Conservation (phyloP, 2,113 vertebrate genomes). For the Polyodon spathula region DNA sequence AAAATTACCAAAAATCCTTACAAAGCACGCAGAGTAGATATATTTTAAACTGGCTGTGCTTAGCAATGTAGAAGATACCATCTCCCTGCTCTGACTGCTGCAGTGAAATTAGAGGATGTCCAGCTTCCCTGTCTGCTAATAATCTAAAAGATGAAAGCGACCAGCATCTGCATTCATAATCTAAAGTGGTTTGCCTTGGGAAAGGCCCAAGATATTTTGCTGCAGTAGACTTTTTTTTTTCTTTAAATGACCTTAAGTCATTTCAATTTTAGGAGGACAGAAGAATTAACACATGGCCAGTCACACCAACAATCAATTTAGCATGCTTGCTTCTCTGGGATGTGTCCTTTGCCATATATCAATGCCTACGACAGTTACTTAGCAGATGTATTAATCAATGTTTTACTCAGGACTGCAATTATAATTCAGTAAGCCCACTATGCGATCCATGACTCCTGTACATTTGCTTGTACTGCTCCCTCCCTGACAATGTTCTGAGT, state of each 20-base stretch:
- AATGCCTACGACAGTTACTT: conserved; percentile 15
- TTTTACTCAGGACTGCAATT: neutral
- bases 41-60: conserved; percentile 49
- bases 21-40: conserved; percentile 61
- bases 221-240: conserved; percentile 18
- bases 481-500: too few relatives aligned
- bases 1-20: conserved; percentile 54
- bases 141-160: conserved; percentile 5
- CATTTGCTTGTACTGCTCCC: neutral
- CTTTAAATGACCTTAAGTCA: neutral
- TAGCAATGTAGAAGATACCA: conserved; percentile 53
- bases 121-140: conserved; percentile 3
- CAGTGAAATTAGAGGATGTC: conserved; percentile 16
- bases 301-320: conserved; percentile 40
- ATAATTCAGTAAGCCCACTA: neutral
- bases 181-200: neutral
- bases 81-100: conserved; percentile 37
- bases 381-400: conserved; percentile 24
- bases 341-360: conserved; percentile 18
- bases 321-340: conserved; percentile 4
- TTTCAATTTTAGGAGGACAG: conserved; percentile 24
- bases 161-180: conserved; percentile 12
- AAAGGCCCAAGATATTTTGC: conserved; percentile 1
- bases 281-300: conserved; percentile 28
- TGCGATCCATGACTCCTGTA: neutral